phyloP scores from a whole-genome alignment of 2,113 vertebrate species.

The Spermophilus dauricus region DNA sequence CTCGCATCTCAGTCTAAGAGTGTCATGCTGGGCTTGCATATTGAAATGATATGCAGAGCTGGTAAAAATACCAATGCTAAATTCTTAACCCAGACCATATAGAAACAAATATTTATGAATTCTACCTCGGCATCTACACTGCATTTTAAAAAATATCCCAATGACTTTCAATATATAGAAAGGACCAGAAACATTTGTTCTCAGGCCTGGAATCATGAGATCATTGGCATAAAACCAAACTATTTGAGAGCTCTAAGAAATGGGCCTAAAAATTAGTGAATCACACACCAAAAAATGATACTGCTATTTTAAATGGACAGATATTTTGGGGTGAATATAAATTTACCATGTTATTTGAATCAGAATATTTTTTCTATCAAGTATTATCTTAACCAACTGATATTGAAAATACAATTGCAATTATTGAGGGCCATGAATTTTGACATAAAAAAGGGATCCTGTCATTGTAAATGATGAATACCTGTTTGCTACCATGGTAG shows the following conservation, averaged over 20 bases:
- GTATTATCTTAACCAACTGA: constrained; percentile 4
- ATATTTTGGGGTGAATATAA: background rate
- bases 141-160: background rate
- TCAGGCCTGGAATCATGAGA: background rate
- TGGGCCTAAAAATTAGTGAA: background rate
- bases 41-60: background rate
- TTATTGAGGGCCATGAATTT: background rate
- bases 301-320: background rate
- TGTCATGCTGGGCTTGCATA: background rate
- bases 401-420: background rate
- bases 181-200: background rate
- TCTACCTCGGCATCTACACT: background rate
- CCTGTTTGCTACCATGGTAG: background rate
- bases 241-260: background rate
- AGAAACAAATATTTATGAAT: background rate
- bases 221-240: background rate
- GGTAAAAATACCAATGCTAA: background rate
- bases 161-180: background rate
- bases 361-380: background rate
- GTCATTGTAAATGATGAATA: background rate
- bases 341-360: background rate
- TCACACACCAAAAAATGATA: background rate
- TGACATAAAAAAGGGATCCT: background rate
- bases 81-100: background rate
- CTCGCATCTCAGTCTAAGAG: background rate